These are phyloP conservation scores for Drosophila maculinotata DNA, from an alignment of 2,888 invertebrate species.

Conservation along the genomic window DNA sequence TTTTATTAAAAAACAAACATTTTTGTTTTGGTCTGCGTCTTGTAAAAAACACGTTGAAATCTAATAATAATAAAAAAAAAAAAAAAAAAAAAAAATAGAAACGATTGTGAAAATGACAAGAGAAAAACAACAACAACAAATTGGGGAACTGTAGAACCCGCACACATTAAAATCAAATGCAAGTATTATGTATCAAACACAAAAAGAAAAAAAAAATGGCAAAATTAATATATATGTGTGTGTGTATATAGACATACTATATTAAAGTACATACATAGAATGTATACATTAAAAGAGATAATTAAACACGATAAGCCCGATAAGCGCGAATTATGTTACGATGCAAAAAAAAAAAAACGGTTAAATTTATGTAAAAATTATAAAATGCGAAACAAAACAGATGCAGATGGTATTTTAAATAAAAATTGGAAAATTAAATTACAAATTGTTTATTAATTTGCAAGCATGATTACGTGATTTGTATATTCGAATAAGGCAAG, in stretches of 20 bases:
- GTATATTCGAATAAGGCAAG: not conserved
- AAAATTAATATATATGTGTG: conserved; percentile 16
- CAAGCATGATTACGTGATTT: not conserved
- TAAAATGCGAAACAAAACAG: conserved; percentile 28
- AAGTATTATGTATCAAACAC: conserved; percentile 61
- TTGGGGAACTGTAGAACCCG: conserved; percentile 12
- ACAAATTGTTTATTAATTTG: not conserved
- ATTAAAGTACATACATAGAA: conserved; percentile 36
- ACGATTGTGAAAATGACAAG: conserved; percentile 3
- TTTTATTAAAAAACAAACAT: conserved; percentile 39
- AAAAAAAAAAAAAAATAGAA: no score
- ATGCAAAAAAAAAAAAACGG: conserved; percentile 35
- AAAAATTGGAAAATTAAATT: conserved; percentile 45
- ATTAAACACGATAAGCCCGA: conserved; percentile 45
- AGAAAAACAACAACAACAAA: no score
- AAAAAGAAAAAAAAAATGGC: conserved; percentile 15
- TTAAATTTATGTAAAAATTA: conserved; percentile 59
- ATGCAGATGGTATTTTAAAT: conserved; percentile 59
- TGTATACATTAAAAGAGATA: conserved; percentile 29
- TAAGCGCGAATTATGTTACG: conserved; percentile 50
- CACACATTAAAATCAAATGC: conserved; percentile 50
- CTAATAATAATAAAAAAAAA: no score
- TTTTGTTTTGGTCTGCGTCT: conserved; percentile 34
- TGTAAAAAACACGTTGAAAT: conserved; percentile 44
- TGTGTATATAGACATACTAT: conserved; percentile 27